These are phyloP conservation scores for Macaria notata DNA, from an alignment of 2,888 invertebrate genomes.

Conservation along the genomic window DNA sequence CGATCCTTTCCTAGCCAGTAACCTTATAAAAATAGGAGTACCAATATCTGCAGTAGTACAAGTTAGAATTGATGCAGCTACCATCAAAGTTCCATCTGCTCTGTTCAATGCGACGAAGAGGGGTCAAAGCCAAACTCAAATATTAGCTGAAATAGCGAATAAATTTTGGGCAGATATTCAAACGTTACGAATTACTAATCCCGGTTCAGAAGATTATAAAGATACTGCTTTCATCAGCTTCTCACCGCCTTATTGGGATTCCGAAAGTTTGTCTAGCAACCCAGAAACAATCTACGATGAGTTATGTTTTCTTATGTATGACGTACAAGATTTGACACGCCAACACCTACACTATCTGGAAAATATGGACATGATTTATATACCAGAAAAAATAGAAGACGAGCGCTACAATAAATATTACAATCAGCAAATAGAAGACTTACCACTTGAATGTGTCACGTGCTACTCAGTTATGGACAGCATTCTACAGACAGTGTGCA, in stretches of 20 bases:
- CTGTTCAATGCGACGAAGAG: conserved; percentile 58
- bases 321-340: conserved; percentile 75
- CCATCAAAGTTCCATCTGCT: conserved; percentile 50
- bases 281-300: conserved; percentile 76
- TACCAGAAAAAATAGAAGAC: conserved; percentile 48
- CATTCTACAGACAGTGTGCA: conserved; percentile 56
- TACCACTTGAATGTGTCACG: conserved; percentile 64
- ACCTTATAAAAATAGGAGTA: conserved; percentile 63
- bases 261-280: conserved; percentile 52
- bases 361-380: conserved; percentile 65
- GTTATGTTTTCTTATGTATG: conserved; percentile 75
- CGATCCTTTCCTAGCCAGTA: conserved; percentile 55
- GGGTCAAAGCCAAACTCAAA: conserved; percentile 65
- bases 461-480: conserved; percentile 62
- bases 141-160: conserved; percentile 52
- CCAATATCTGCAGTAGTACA: conserved; percentile 69
- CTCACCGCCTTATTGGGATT: conserved; percentile 63
- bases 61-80: conserved; percentile 58
- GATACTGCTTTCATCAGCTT: conserved; percentile 71
- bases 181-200: conserved; percentile 53
- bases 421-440: conserved; percentile 43
- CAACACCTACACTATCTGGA: conserved; percentile 73
- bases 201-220: conserved; percentile 55
- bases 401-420: conserved; percentile 43
- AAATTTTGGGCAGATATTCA: conserved; percentile 70